phyloP scores from a whole-genome alignment of 2,113 vertebrate genomes.

The Scomber japonicus region DNA sequence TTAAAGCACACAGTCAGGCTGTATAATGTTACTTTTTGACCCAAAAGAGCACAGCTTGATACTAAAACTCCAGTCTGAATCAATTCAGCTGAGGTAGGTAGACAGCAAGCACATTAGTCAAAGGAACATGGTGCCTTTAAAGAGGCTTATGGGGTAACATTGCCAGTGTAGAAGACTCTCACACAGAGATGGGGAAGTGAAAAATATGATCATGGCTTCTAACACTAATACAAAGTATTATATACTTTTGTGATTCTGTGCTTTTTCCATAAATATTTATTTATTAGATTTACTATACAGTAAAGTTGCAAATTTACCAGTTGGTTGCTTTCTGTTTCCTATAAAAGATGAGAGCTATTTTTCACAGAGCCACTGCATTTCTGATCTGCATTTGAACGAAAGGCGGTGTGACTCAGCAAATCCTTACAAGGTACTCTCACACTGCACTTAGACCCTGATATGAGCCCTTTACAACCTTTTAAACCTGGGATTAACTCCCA shows the following conservation, averaged over 20 bases:
- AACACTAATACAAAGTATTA: constrained; percentile 20
- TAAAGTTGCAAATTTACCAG: constrained; percentile 27
- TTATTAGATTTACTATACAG: constrained; percentile 1
- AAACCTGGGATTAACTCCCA: constrained; percentile 36
- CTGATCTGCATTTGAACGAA: constrained; percentile 40
- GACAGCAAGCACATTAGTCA: constrained; percentile 34
- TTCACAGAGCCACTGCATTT: constrained; percentile 3
- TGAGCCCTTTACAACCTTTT: constrained; percentile 34
- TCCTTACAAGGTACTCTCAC: not conserved
- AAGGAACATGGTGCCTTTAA: constrained; percentile 34
- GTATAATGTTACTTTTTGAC: constrained; percentile 45
- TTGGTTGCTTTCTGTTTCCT: constrained; percentile 11
- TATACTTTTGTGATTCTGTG: not conserved
- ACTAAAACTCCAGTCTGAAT: constrained; percentile 54
- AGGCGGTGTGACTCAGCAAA: constrained; percentile 39
- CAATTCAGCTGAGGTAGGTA: constrained; percentile 47
- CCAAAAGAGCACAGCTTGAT: constrained; percentile 40
- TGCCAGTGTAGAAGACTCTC: not conserved
- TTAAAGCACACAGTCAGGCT: constrained; percentile 28
- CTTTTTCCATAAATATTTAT: constrained; percentile 48
- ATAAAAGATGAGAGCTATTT: constrained; percentile 13
- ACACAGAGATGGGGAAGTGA: constrained; percentile 3
- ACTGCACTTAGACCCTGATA: constrained; percentile 7
- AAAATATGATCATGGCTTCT: constrained; percentile 17
- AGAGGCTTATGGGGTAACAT: constrained; percentile 39